Evolutionary conservation across 2,888 invertebrate genomes (phyloP).

Genomic region (Julus scanicus): DNA sequence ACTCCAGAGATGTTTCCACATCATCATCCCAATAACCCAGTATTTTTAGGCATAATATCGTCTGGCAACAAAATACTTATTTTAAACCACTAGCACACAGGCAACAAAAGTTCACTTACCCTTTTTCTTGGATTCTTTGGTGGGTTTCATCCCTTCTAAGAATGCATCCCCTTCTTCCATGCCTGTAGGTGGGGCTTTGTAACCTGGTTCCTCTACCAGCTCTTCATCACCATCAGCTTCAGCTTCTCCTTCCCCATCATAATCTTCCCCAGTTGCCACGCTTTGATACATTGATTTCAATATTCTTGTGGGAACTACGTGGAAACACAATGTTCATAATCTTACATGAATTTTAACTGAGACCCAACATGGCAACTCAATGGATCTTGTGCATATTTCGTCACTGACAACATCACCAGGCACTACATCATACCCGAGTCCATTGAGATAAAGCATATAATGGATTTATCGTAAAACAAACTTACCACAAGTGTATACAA

Average conservation of each 20-base stretch:
- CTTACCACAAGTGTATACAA: conserved; percentile 62
- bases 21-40: no score
- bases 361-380: neutral
- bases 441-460: neutral
- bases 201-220: conserved; percentile 59
- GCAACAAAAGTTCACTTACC: neutral
- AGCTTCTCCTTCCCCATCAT: conserved; percentile 70
- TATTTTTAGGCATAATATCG: no score
- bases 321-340: conserved; percentile 13
- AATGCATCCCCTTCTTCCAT: conserved; percentile 36
- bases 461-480: conserved; percentile 1
- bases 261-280: conserved; percentile 81
- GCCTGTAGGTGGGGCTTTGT: conserved; percentile 55
- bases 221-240: conserved; percentile 71
- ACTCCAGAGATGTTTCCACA: no score
- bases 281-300: conserved; percentile 85
- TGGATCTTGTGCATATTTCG: no score
- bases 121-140: conserved; percentile 57
- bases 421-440: neutral
- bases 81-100: no score
- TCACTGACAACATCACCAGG: neutral
- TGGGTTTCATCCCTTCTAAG: conserved; percentile 53
- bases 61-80: no score
- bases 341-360: neutral
- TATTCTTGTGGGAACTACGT: conserved; percentile 82